A percentile compares a stretch with the other conserved stretches of the same genome.
These are phyloP conservation scores for Glandiceps talaboti DNA, from an alignment of 53 echinoderm and acorn worm genomes.

Conservation along the genomic window DNA sequence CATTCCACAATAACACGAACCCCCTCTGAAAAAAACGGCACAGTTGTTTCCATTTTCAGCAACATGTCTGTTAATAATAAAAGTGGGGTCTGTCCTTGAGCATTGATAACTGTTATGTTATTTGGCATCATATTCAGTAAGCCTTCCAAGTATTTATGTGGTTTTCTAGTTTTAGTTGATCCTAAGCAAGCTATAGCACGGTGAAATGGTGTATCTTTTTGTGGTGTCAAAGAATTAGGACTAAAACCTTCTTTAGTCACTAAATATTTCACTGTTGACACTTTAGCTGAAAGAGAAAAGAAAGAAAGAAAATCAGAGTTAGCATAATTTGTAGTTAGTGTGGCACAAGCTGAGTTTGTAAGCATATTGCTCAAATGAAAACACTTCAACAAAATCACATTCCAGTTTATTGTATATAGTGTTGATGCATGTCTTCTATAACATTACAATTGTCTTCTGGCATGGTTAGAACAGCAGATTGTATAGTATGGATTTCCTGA, in stretches of 20 bases:
- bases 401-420: too few species aligned
- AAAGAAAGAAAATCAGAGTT: too few species aligned
- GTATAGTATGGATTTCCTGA: too few species aligned
- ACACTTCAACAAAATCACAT: too few species aligned
- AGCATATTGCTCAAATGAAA: too few species aligned
- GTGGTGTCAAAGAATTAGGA: not conserved
- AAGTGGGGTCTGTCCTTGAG: not conserved
- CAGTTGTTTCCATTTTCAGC: not conserved
- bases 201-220: not conserved
- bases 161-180: not conserved
- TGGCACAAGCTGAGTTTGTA: too few species aligned
- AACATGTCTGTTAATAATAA: not conserved
- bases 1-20: not conserved
- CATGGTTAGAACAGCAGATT: too few species aligned
- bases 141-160: not conserved
- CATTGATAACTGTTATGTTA: not conserved
- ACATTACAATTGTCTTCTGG: too few species aligned
- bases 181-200: not conserved
- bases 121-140: not conserved
- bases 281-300: not conserved
- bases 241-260: not conserved
- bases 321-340: too few species aligned
- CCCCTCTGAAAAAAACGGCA: not conserved
- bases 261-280: not conserved
- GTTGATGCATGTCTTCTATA: too few species aligned